These are phyloP conservation scores for Sylvicola fuscatus DNA, from an alignment of 2,888 invertebrate species.

Conservation along the genomic window DNA sequence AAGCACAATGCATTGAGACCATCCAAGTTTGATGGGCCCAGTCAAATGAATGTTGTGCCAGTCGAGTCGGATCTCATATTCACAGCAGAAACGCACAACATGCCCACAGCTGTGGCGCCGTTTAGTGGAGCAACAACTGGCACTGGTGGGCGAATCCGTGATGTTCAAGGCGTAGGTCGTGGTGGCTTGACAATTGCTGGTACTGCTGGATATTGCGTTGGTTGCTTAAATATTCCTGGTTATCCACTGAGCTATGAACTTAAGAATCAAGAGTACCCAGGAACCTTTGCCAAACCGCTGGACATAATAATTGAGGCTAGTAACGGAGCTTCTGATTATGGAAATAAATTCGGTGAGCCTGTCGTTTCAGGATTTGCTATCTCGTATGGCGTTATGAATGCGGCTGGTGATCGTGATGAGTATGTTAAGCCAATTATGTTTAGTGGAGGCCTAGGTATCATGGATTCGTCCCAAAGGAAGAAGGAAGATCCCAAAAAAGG, in stretches of 20 bases:
- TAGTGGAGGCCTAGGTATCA: constrained; percentile 84
- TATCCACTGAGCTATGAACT: constrained; percentile 82
- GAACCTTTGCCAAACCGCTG: constrained; percentile 73
- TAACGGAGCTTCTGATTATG: constrained; percentile 96
- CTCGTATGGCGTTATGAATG: constrained; percentile 62
- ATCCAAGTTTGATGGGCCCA: constrained; percentile 31
- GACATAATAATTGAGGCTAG: constrained; percentile 89
- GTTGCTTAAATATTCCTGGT: constrained; percentile 74
- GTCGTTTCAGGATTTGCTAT: constrained; percentile 78
- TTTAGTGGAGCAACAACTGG: constrained; percentile 97
- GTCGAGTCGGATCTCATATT: constrained; percentile 76
- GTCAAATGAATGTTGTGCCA: constrained; percentile 34
- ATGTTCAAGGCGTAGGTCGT: constrained; percentile 87
- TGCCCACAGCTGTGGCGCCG: constrained; percentile 92
- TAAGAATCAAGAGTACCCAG: constrained; percentile 48
- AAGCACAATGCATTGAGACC: constrained; percentile 49
- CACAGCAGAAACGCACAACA: constrained; percentile 98
- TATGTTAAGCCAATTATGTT: constrained; percentile 99
- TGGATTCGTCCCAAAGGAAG: constrained; percentile 61
- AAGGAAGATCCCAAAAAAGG: constrained; percentile 61
- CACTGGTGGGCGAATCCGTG: constrained; percentile 85
- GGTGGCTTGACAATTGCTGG: constrained; percentile 90
- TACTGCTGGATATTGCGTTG: constrained; percentile 92
- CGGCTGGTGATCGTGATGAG: constrained; percentile 47
- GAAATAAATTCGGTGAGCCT: constrained; percentile 98